phyloP scores from a whole-genome alignment of 2,888 invertebrate genomes.

The Conchocele bisecta region DNA sequence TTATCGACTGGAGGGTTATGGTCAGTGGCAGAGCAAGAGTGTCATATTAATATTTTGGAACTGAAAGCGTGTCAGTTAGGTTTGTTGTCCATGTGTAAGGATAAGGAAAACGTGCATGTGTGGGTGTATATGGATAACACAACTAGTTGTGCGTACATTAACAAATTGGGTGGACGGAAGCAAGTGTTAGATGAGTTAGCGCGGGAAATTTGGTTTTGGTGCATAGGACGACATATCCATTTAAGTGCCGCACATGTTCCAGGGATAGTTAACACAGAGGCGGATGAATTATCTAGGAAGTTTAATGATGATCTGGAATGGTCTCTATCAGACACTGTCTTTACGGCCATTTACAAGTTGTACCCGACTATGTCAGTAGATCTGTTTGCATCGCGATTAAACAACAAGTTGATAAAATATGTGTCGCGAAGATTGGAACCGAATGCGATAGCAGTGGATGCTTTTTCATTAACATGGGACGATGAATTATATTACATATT shows the following conservation, averaged over 20 bases:
- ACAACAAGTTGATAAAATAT: constrained; percentile 23
- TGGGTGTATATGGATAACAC: constrained; percentile 14
- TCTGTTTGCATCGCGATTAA: constrained; percentile 38
- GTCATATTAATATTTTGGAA: constrained; percentile 13
- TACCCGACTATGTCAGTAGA: constrained; percentile 12
- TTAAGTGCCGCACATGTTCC: constrained; percentile 30
- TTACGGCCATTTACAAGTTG: not conserved
- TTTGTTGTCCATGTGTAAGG: constrained; percentile 11
- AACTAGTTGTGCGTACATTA: constrained; percentile 23
- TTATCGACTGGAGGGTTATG: constrained; percentile 2
- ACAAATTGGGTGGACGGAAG: constrained; percentile 17
- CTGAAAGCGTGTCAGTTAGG: constrained; percentile 13
- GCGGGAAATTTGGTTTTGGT: constrained; percentile 30
- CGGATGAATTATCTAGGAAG: constrained; percentile 12
- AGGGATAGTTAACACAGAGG: constrained; percentile 19
- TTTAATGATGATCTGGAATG: constrained; percentile 36
- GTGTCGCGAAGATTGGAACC: constrained; percentile 42
- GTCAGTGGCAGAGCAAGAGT: constrained; percentile 3
- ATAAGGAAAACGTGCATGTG: not conserved
- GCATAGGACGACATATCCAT: constrained; percentile 20
- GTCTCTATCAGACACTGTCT: constrained; percentile 11
- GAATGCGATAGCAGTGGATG: constrained; percentile 24
- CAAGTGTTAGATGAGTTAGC: not conserved
- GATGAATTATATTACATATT: constrained; percentile 15
- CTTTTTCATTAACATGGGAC: constrained; percentile 12